Conservation (phyloP, 2,113 vertebrate genomes). For the Sinocyclocheilus rhinocerous region DNA sequence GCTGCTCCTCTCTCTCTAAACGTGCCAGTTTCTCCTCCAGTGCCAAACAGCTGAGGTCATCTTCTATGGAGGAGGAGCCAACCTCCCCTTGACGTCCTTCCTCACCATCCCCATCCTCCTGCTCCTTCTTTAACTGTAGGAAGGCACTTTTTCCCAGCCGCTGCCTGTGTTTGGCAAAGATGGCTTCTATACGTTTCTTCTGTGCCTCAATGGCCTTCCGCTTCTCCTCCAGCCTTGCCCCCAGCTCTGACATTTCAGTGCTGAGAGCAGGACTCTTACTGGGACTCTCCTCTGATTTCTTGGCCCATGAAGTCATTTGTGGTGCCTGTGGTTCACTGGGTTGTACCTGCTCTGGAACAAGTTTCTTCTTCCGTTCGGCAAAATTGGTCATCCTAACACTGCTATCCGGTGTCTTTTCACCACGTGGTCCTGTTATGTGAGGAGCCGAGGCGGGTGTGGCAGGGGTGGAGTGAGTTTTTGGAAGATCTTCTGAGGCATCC, state of each 20-base stretch:
- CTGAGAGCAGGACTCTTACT: conserved; percentile 79
- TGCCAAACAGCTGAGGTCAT: conserved; percentile 67
- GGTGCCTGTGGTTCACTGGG: conserved; percentile 55
- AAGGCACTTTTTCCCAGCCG: conserved; percentile 88
- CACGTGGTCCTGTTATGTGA: conserved; percentile 28
- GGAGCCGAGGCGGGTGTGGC: conserved; percentile 62
- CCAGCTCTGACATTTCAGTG: conserved; percentile 86
- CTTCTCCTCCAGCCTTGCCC: conserved; percentile 86
- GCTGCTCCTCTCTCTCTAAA: conserved; percentile 72
- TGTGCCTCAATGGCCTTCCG: conserved; percentile 91
- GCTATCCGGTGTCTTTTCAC: conserved; percentile 69
- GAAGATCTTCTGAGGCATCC: conserved; percentile 80
- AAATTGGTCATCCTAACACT: conserved; percentile 92
- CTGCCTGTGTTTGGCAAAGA: conserved; percentile 91
- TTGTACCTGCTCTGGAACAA: conserved; percentile 70
- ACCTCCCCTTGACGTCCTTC: conserved; percentile 55
- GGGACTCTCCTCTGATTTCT: conserved; percentile 79
- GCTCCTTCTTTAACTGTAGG: conserved; percentile 83
- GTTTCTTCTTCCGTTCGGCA: conserved; percentile 87
- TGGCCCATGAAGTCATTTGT: conserved; percentile 68
- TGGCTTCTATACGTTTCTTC: conserved; percentile 92
- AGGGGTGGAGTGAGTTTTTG: conserved; percentile 72
- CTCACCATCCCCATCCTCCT: conserved; percentile 55
- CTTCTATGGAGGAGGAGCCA: conserved; percentile 56
- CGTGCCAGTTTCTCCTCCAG: conserved; percentile 73